phyloP scores from a whole-genome alignment of 2,113 vertebrate species.

The Gallinago paraguaiae region DNA sequence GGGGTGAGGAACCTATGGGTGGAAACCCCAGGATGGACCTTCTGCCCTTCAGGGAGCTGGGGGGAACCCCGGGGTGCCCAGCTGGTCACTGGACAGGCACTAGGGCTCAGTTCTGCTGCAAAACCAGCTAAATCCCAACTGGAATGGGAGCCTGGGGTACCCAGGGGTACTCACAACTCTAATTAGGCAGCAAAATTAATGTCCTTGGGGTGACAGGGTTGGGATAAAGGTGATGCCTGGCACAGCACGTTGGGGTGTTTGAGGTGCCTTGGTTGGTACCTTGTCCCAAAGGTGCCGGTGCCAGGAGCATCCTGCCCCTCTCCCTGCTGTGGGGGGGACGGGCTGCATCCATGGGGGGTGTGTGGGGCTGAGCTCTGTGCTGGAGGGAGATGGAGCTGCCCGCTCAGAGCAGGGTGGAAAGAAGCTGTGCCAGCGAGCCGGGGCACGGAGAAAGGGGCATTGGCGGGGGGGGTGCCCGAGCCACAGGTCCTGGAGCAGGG shows the following conservation, averaged over 20 bases:
- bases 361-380: background rate
- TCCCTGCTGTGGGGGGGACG: background rate
- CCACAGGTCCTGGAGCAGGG: background rate
- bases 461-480: background rate
- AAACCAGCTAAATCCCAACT: background rate
- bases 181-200: accelerated
- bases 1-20: background rate
- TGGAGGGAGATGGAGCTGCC: background rate
- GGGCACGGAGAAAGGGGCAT: background rate
- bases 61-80: accelerated
- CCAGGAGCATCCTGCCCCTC: background rate
- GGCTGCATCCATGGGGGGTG: background rate
- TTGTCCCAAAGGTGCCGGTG: accelerated
- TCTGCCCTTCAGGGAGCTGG: background rate
- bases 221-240: background rate
- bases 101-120: background rate
- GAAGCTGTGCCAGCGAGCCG: background rate
- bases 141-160: background rate
- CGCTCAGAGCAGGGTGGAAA: background rate
- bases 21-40: background rate
- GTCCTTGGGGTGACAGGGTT: background rate
- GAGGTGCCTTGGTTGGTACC: background rate
- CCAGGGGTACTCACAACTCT: no score
- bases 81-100: background rate
- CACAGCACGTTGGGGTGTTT: background rate